These are phyloP conservation scores for Tetramorium parvispinum DNA, from an alignment of 1,140 invertebrate species.

Conservation along the genomic window DNA sequence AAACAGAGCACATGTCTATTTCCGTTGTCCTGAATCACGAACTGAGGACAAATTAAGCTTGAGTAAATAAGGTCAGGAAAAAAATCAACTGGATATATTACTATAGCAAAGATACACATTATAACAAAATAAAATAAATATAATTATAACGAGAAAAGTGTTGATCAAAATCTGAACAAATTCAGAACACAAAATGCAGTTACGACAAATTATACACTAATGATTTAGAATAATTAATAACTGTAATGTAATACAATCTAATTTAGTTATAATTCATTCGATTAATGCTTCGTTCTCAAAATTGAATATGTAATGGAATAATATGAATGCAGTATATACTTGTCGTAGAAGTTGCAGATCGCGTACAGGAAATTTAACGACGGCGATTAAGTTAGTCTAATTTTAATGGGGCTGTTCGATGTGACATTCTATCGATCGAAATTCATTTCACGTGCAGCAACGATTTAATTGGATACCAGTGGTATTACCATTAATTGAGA, in stretches of 20 bases:
- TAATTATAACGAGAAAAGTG: neutral
- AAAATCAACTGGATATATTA: constrained; percentile 11
- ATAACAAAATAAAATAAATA: neutral
- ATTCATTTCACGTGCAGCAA: constrained; percentile 29
- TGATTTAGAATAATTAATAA: neutral
- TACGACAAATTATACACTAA: neutral
- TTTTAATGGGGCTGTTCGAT: constrained; percentile 22
- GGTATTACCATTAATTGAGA: constrained; percentile 23
- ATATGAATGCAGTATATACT: neutral
- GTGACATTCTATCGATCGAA: neutral
- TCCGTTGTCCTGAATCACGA: constrained; percentile 47
- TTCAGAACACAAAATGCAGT: neutral
- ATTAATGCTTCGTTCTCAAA: neutral
- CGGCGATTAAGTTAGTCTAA: constrained; percentile 37
- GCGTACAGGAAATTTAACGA: constrained; percentile 5
- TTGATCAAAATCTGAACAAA: neutral
- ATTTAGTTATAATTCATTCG: neutral
- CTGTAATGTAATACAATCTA: neutral
- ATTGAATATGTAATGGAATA: neutral
- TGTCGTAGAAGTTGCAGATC: neutral
- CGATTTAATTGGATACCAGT: constrained; percentile 34
- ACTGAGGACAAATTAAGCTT: constrained; percentile 28
- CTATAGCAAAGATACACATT: neutral
- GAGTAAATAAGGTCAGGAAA: constrained; percentile 24
- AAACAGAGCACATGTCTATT: constrained; percentile 43